Evolutionary conservation across 1,140 invertebrate species (phyloP).

Genomic region (Danaus plexippus): DNA sequence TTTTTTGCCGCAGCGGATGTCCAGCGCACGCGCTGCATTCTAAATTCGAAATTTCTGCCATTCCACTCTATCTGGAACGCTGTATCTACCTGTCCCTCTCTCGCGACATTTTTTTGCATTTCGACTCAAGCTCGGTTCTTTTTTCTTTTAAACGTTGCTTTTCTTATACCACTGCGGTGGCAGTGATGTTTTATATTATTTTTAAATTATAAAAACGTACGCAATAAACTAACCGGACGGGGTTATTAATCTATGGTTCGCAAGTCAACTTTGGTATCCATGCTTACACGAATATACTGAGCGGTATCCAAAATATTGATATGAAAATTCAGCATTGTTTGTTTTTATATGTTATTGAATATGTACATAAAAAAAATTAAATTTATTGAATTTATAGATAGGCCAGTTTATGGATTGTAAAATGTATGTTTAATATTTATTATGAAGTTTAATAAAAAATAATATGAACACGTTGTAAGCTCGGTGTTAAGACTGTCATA

Average conservation of each 20-base stretch:
- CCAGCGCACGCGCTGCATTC: constrained; percentile 66
- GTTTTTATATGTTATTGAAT: no score
- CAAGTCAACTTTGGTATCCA: no score
- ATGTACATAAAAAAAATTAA: no score
- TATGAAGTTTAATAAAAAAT: not conserved
- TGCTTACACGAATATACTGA: no score
- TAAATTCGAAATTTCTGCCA: constrained; percentile 58
- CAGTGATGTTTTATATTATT: constrained; percentile 52
- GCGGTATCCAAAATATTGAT: no score
- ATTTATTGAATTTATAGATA: no score
- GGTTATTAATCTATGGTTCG: constrained; percentile 36
- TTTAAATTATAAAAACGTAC: constrained; percentile 30
- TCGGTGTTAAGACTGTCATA: not conserved
- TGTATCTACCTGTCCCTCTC: constrained; percentile 43
- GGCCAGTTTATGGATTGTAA: no score
- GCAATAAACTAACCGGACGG: constrained; percentile 35
- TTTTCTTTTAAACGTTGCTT: constrained; percentile 57
- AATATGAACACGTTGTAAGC: not conserved
- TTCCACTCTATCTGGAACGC: constrained; percentile 45
- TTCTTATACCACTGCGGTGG: constrained; percentile 49
- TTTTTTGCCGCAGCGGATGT: constrained; percentile 68
- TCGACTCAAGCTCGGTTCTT: constrained; percentile 64
- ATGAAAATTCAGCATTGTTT: no score
- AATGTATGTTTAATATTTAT: not conserved
- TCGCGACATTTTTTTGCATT: constrained; percentile 66